A percentile compares a stretch with the other conserved stretches of the same genome.
Conservation (phyloP, 2,113 vertebrate species). For the Indicator maculatus region DNA sequence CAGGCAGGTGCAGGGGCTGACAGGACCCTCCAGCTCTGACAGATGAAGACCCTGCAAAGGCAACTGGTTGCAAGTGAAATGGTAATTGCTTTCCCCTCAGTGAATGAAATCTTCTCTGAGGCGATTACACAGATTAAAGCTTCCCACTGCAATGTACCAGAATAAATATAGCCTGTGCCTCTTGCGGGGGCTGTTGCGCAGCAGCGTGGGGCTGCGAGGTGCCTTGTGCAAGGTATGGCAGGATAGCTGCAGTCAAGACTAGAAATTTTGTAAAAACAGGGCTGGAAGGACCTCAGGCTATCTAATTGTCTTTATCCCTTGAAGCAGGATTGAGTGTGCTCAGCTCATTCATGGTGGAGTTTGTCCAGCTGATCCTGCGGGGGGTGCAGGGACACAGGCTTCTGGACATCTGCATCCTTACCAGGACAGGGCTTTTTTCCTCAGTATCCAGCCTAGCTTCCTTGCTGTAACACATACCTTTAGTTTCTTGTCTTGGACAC, state of each 20-base stretch:
- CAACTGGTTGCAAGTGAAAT: constrained; percentile 75
- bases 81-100: constrained; percentile 77
- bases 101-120: constrained; percentile 78
- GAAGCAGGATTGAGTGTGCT: background rate
- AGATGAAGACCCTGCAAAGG: constrained; percentile 55
- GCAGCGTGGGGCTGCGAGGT: constrained; percentile 6
- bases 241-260: background rate
- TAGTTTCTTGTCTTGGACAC: background rate
- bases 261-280: background rate
- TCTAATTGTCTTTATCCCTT: background rate
- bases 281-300: background rate
- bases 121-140: constrained; percentile 78
- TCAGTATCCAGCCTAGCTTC: background rate
- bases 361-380: fast-evolving
- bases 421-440: background rate
- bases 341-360: background rate
- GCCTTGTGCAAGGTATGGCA: background rate
- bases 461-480: background rate
- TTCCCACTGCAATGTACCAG: constrained; percentile 68
- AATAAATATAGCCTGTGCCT: constrained; percentile 72
- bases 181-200: constrained; percentile 40
- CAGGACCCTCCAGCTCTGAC: constrained; percentile 22
- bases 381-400: background rate
- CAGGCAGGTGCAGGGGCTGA: constrained; percentile 23
- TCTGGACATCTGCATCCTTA: background rate